Conservation (phyloP, 2,113 vertebrate species). For the Gasterosteus aculeatus region DNA sequence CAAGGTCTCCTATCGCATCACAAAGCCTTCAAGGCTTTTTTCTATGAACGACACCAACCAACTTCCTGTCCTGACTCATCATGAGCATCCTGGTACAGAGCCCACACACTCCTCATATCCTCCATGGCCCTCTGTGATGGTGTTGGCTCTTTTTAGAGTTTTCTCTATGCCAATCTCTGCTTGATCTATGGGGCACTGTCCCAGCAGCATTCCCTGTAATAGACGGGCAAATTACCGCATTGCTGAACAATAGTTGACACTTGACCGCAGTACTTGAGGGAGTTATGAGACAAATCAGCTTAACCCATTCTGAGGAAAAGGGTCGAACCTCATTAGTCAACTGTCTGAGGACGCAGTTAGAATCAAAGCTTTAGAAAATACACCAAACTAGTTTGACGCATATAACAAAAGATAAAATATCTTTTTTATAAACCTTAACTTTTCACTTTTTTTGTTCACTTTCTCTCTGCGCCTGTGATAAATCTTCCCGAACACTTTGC, state of each 20-base stretch:
- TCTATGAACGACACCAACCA: constrained; percentile 46
- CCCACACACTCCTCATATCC: constrained; percentile 50
- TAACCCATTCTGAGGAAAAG: background rate
- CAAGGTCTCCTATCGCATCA: constrained; percentile 60
- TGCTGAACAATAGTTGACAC: constrained; percentile 56
- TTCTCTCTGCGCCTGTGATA: background rate
- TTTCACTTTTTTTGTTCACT: no score
- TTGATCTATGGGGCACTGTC: constrained; percentile 67
- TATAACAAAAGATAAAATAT: no score
- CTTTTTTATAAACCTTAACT: no score
- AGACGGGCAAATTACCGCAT: constrained; percentile 54
- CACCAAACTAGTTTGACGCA: background rate
- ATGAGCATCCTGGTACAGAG: constrained; percentile 51
- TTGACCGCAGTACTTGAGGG: constrained; percentile 28
- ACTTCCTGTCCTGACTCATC: constrained; percentile 77
- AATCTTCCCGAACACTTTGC: background rate
- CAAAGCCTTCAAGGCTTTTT: constrained; percentile 55
- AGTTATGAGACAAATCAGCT: constrained; percentile 13
- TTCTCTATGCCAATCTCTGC: constrained; percentile 35
- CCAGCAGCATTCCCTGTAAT: constrained; percentile 48
- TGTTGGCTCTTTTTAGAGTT: constrained; percentile 62
- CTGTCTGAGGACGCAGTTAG: background rate
- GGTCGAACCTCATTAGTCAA: background rate
- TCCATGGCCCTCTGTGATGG: constrained; percentile 61
- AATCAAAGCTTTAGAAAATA: background rate